phyloP scores from a whole-genome alignment of 2,797 vertebrate genomes.

The Sebastes matsubarae region DNA sequence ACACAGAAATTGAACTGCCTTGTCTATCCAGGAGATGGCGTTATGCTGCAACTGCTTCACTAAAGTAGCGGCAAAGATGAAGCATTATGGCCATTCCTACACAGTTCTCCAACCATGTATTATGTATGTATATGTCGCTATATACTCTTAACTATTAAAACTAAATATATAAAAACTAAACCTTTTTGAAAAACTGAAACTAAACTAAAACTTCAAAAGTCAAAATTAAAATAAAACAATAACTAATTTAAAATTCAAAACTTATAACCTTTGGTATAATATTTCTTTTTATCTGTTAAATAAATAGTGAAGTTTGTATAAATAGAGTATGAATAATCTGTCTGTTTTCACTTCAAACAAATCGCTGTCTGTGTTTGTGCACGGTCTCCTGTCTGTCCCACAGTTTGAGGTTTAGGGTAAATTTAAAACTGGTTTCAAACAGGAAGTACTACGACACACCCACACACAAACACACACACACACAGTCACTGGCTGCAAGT shows the following conservation, averaged over 20 bases:
- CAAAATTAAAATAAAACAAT: no score
- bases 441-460: slow-evolving; percentile 61
- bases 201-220: no score
- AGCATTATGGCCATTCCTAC: no score
- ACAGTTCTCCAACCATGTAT: no score
- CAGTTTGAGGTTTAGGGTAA: slow-evolving; percentile 62
- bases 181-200: no score
- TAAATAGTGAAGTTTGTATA: background rate
- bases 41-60: no score
- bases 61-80: no score
- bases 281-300: background rate
- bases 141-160: no score
- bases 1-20: no score
- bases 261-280: background rate
- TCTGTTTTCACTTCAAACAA: slow-evolving; percentile 8
- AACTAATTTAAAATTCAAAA: no score
- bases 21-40: background rate
- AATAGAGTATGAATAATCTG: background rate
- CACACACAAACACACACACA: background rate
- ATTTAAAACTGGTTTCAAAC: slow-evolving; percentile 68
- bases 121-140: no score
- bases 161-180: no score
- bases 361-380: slow-evolving; percentile 29
- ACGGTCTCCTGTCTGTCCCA: slow-evolving; percentile 44
- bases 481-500: slow-evolving; percentile 4